Conservation (phyloP, 2,797 vertebrate species). For the Adelosebastes latens region DNA sequence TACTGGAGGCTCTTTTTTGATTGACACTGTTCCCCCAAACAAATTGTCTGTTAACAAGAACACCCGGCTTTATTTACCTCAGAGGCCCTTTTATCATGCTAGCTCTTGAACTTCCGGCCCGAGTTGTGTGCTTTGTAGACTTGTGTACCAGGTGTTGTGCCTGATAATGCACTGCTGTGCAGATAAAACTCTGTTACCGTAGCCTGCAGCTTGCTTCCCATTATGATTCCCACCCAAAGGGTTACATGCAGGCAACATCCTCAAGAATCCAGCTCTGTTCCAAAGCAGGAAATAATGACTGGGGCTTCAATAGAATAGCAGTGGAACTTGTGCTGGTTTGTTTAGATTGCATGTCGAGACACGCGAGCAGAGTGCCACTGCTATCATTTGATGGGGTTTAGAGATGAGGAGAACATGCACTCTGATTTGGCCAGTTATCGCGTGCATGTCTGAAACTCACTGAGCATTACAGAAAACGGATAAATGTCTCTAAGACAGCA, state of each 20-base stretch:
- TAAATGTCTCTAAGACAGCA: neutral
- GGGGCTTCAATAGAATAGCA: constrained; percentile 58
- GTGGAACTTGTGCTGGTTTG: constrained; percentile 70
- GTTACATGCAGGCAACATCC: constrained; percentile 72
- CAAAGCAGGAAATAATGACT: constrained; percentile 78
- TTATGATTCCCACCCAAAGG: constrained; percentile 71
- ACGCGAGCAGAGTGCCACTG: constrained; percentile 45
- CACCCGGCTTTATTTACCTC: constrained; percentile 58
- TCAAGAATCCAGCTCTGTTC: constrained; percentile 73
- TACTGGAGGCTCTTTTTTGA: constrained; percentile 9
- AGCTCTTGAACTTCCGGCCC: constrained; percentile 45
- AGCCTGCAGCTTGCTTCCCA: constrained; percentile 67
- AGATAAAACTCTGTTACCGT: constrained; percentile 60
- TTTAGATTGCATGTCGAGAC: constrained; percentile 70
- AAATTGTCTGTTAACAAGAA: constrained; percentile 36
- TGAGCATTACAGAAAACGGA: neutral
- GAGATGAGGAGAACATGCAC: constrained; percentile 33
- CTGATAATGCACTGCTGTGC: constrained; percentile 56
- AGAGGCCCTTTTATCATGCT: constrained; percentile 49
- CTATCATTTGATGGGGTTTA: constrained; percentile 43
- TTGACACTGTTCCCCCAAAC: neutral
- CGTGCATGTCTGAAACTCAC: constrained; percentile 13
- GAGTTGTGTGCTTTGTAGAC: constrained; percentile 53
- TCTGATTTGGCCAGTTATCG: constrained; percentile 11
- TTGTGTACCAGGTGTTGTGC: constrained; percentile 59